A percentile compares a stretch with the other conserved stretches of the same genome.
phyloP scores from a whole-genome alignment of 2,113 vertebrate genomes.

The Xyrauchen texanus region DNA sequence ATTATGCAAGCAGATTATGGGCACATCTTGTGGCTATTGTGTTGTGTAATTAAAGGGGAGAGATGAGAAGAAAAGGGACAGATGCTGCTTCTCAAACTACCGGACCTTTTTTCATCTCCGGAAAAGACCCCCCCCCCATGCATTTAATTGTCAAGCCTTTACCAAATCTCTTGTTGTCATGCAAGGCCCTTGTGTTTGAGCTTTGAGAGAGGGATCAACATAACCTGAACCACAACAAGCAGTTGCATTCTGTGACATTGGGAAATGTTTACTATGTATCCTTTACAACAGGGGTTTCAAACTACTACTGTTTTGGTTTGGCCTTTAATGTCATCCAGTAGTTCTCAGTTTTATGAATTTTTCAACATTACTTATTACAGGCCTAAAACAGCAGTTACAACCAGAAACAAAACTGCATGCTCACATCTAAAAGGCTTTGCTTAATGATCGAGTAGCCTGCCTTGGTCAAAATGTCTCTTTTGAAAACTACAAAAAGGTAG shows the following conservation, averaged over 20 bases:
- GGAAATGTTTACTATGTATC: constrained; percentile 3
- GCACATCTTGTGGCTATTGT: constrained; percentile 76
- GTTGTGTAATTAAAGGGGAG: constrained; percentile 77
- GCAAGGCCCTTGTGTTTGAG: constrained; percentile 43
- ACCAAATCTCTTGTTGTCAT: constrained; percentile 53
- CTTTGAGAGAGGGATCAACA: background rate
- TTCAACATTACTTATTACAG: too few relatives aligned
- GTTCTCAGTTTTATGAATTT: too few relatives aligned
- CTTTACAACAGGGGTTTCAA: background rate
- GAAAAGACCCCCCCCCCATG: constrained; percentile 46
- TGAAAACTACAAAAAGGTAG: too few relatives aligned
- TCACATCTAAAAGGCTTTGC: too few relatives aligned
- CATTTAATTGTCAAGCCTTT: constrained; percentile 53
- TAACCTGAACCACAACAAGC: constrained; percentile 13
- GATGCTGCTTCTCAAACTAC: constrained; percentile 64
- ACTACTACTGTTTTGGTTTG: too few relatives aligned
- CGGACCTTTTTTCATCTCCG: constrained; percentile 62
- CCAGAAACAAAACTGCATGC: too few relatives aligned
- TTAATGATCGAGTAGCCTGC: too few relatives aligned
- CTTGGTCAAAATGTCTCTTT: too few relatives aligned
- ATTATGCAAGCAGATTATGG: constrained; percentile 76
- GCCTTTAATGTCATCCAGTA: too few relatives aligned
- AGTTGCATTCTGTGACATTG: background rate
- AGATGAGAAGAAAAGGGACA: constrained; percentile 70
- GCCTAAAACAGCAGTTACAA: too few relatives aligned